Evolutionary conservation across 2,888 invertebrate genomes (phyloP), one percentile per base, ranked within the genome.

Genomic region (Eilema griseolum): DNA sequence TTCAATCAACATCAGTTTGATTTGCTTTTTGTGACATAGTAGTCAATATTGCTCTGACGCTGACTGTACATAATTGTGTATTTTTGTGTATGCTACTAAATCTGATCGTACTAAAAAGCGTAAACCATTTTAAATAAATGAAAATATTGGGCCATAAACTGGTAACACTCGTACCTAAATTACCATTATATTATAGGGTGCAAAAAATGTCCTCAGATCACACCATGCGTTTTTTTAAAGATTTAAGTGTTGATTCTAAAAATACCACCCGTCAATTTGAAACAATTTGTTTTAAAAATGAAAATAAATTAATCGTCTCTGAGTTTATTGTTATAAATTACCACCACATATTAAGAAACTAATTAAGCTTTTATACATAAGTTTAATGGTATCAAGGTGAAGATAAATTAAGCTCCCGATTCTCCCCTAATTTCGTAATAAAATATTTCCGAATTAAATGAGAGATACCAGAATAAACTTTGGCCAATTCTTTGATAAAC

Each of bases 401-500:
- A 76, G 69, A 73, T 69, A 76, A 77, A 77, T 77, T 75, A 75
- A 71, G 65, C 60, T 70, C 61, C 57, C 67, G 71, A 70, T 71
- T 60, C 72, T 73, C 77, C 76, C 77, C 70, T 63, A 72, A 74
- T 80, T 80, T 70, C 20, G 61, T 67, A 73, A 75, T 71, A 76
- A 82, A 77, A 79, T 80, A 83, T 79, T 73, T 73, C 72, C 76
- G 72, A 75, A 79, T 74, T 69, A 69, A 76, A 74, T 70, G 72
- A 76, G 74, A 76, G 74, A 83, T 85, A 86, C 83, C 75, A 75
- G 77, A 85, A 87, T 85, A 81, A 91, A 91, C 86, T 89, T 89
- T 76, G 78, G 78, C 82, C 85, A 83, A 88, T 87, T 85, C 78
- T 71, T 80, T 89, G 89, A 91, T 88, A 88, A 92, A 92, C 81